These are phyloP conservation scores for Fulmarus glacialis DNA, from an alignment of 2,113 vertebrate genomes.

Conservation along the genomic window DNA sequence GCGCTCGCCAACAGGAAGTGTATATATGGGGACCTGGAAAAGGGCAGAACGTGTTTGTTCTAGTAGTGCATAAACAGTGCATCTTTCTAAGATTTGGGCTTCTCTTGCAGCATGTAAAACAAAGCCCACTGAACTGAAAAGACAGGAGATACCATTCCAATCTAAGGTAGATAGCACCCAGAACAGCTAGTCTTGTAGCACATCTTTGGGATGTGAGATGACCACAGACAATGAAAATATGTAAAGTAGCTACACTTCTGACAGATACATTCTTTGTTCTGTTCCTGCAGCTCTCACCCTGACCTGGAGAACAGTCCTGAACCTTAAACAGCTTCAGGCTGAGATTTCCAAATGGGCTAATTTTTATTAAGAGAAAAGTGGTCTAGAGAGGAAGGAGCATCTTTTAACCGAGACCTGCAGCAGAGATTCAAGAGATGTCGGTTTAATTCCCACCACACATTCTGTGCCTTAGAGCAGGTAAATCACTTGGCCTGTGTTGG, in stretches of 20 bases:
- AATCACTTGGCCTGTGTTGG: neutral
- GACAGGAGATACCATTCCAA: neutral
- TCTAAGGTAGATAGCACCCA: neutral
- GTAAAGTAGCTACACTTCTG: neutral
- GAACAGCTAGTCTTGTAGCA: neutral
- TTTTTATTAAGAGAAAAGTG: neutral
- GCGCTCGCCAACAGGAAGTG: neutral
- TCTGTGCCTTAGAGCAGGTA: slow-evolving; percentile 23
- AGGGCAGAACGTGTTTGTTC: neutral
- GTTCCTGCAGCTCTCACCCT: neutral
- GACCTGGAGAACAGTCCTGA: neutral
- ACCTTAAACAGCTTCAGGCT: neutral
- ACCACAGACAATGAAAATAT: neutral
- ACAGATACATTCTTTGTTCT: neutral
- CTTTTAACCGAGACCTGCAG: neutral
- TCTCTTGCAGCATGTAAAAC: neutral
- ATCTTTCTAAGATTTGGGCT: neutral
- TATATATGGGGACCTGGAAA: fast-evolving
- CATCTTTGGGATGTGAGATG: no score
- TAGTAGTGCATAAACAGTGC: neutral
- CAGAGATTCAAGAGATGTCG: neutral
- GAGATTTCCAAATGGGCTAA: neutral
- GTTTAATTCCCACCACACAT: neutral
- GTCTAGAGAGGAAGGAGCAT: neutral
- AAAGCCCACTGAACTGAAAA: neutral